Base-by-base conservation (phyloP, 2,888 invertebrate species). In the Thecocarcelia acutangulata region DNA sequence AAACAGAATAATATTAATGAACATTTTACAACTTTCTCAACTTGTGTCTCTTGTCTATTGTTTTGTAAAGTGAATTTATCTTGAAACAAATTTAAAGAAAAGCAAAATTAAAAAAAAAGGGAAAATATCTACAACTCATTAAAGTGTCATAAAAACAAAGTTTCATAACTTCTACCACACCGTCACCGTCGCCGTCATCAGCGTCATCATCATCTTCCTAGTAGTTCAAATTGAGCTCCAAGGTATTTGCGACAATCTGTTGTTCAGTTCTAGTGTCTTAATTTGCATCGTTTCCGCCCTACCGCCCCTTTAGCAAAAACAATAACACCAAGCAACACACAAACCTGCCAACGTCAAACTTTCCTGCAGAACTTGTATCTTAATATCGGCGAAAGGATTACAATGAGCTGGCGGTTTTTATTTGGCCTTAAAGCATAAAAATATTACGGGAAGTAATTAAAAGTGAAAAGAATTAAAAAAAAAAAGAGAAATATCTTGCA, bases 101-200 rank as follows among this genome's bases (percentile, higher is more conserved):
- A 17, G 12, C 40, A 21, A 33, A 12, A 44, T 9, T 15, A 52
- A 59, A 1, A 13, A 40, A 24, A 40, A n/a, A 8, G 6, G 21
- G n/a, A n/a, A 37, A 24, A 3, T 33, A 37, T 54, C 46, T 28
- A 52, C 64, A 77, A 69, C 78, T 78, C 70, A 82, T 82, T 82
- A 70, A 82, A 82, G 82, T 82, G 78, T 72, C 74, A 66, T 82
- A 78, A 75, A 81, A 79, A 61, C 5, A 58, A 73, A 52, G 40
- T 63, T 73, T 64, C 13, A 56, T 61, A 52, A 58, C 37, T 42
- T 64, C 52, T 9, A 46, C 48, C 69, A n/a, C n/a, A n/a, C 21
- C 40, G 19, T 33, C 33, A 33, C 8, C 9, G 1, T 33, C 33
- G 33, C 8, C 33, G 9, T 33, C 33, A 8, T 33, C 33, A 8